Conservation (phyloP, 1,140 invertebrate genomes). For the Globodera ellingtonae region DNA sequence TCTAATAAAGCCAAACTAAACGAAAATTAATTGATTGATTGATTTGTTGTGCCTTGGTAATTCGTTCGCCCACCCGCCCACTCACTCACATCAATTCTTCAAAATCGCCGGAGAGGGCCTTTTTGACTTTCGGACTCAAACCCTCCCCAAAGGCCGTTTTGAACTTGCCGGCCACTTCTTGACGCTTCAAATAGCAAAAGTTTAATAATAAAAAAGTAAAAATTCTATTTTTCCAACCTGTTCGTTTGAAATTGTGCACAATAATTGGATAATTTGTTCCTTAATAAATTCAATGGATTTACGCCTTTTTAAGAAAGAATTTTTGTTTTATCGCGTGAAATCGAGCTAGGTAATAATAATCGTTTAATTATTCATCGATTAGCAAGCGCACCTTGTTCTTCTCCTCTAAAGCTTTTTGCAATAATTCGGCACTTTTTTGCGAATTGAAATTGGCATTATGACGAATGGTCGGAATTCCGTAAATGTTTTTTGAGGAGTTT, state of each 20-base stretch:
- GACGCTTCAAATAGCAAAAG: constrained; percentile 70
- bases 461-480: constrained; percentile 68
- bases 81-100: constrained; percentile 76
- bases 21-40: too few relatives aligned
- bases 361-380: too few relatives aligned
- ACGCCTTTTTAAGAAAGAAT: too few relatives aligned
- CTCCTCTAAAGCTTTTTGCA: constrained; percentile 89
- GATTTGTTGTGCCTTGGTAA: constrained; percentile 47
- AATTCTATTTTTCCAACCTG: constrained; percentile 76
- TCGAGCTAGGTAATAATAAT: too few relatives aligned
- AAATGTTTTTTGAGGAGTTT: constrained; percentile 3
- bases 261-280: neutral
- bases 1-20: constrained; percentile 82
- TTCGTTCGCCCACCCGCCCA: constrained; percentile 82
- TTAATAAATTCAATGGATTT: neutral
- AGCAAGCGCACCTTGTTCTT: constrained; percentile 42
- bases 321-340: too few relatives aligned
- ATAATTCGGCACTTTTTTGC: constrained; percentile 80
- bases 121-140: constrained; percentile 83
- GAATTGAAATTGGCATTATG: constrained; percentile 82
- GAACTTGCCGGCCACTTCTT: constrained; percentile 80
- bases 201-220: constrained; percentile 79
- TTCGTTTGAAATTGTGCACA: constrained; percentile 11
- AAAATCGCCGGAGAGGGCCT: constrained; percentile 85
- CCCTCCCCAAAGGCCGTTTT: constrained; percentile 93